phyloP scores from a whole-genome alignment of 2,888 invertebrate genomes.

The Leptinotarsa rubiginosa region DNA sequence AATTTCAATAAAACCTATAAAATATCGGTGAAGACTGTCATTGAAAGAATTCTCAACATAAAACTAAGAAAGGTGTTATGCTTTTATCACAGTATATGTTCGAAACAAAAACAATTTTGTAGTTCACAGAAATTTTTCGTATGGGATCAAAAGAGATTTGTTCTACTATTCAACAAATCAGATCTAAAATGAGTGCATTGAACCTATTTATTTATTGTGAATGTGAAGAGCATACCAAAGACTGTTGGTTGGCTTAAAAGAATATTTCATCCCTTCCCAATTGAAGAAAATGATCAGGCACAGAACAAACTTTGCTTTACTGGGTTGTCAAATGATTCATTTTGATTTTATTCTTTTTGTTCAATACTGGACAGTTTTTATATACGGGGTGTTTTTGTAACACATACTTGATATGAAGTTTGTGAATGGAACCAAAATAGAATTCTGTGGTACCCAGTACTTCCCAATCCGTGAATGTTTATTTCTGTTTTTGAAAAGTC shows the following conservation, averaged over 20 bases:
- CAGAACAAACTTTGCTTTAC: conserved; percentile 30
- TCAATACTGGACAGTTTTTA: conserved; percentile 7
- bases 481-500: conserved; percentile 11
- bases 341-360: not conserved
- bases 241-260: conserved; percentile 58
- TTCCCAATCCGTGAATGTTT: not conserved
- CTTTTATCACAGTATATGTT: too few species aligned
- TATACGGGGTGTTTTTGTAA: not conserved
- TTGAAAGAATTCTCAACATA: too few species aligned
- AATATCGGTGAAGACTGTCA: too few species aligned
- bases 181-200: conserved; percentile 44
- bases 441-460: not conserved
- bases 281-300: conserved; percentile 17
- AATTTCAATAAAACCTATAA: too few species aligned
- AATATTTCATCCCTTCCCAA: conserved; percentile 49
- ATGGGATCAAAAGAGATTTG: conserved; percentile 25
- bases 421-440: conserved; percentile 10
- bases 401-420: not conserved
- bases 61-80: too few species aligned
- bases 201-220: conserved; percentile 62
- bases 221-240: conserved; percentile 65
- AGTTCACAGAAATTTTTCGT: conserved; percentile 1
- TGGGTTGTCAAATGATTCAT: conserved; percentile 2
- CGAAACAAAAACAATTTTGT: too few species aligned
- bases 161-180: conserved; percentile 34